Percentiles rank a stretch among this genome's conserved stretches.
phyloP scores from a whole-genome alignment of 2,797 vertebrate species.

The Bufotes viridis region DNA sequence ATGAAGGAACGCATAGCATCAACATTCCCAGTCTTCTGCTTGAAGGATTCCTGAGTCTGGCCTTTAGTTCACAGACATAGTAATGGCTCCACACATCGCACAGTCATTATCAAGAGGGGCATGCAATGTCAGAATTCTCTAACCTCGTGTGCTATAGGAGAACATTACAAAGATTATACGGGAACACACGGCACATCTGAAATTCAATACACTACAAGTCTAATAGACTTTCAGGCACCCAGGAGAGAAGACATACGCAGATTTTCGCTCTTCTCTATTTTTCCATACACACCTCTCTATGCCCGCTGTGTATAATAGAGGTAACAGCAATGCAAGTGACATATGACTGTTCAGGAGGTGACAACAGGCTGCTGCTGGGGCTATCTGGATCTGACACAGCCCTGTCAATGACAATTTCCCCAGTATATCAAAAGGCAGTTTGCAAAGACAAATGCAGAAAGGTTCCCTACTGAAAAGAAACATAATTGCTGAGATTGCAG shows the following conservation, averaged over 20 bases:
- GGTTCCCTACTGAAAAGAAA: neutral
- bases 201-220: neutral
- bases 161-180: neutral
- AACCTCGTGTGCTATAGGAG: neutral
- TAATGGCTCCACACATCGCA: slow-evolving; percentile 6
- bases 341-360: neutral
- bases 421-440: neutral
- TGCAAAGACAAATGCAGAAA: neutral
- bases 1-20: slow-evolving; percentile 31
- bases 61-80: neutral
- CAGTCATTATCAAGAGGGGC: slow-evolving; percentile 3
- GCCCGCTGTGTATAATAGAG: neutral
- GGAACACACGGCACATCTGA: slow-evolving; percentile 1
- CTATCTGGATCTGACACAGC: neutral
- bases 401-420: neutral
- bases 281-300: neutral
- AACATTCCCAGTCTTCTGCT: slow-evolving; percentile 31
- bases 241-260: neutral
- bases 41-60: slow-evolving; percentile 15
- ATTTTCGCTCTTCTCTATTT: neutral
- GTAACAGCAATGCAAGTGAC: neutral
- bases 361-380: neutral
- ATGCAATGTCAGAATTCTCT: neutral
- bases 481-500: neutral
- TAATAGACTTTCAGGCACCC: neutral